Conservation (phyloP, 2,888 invertebrate genomes). For the Epiblema foenella region DNA sequence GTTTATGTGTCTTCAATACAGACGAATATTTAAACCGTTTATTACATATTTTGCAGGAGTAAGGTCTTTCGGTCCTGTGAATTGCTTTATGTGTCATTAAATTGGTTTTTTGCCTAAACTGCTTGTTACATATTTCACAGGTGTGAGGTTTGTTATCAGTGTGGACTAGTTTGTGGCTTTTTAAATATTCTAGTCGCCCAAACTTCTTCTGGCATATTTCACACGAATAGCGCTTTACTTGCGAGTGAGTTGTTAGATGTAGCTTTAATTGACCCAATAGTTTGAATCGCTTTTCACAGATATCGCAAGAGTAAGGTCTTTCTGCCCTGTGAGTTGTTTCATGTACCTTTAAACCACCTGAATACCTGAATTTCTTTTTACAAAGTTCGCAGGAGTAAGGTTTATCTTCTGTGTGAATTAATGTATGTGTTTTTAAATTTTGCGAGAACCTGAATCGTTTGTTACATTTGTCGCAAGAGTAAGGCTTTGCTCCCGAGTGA, state of each 20-base stretch:
- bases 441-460: not conserved
- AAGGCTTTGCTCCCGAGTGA: not conserved
- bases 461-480: not conserved
- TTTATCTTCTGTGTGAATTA: not conserved
- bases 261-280: not conserved
- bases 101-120: not conserved
- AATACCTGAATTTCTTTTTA: not conserved
- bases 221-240: not conserved
- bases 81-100: not conserved
- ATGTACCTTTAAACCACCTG: not conserved
- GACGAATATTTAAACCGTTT: not conserved
- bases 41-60: not conserved
- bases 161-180: not conserved
- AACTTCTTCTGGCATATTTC: not conserved
- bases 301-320: not conserved
- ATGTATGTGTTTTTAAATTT: not conserved
- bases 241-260: not conserved
- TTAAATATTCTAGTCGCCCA: not conserved
- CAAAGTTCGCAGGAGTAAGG: not conserved
- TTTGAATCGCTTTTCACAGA: not conserved
- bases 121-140: not conserved
- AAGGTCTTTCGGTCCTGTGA: not conserved
- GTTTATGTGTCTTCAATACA: not conserved
- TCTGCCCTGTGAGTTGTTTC: not conserved
- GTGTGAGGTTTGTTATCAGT: not conserved